These are phyloP conservation scores for Rhynchopsitta pachyrhyncha DNA, from an alignment of 2,113 vertebrate species.

Conservation along the genomic window DNA sequence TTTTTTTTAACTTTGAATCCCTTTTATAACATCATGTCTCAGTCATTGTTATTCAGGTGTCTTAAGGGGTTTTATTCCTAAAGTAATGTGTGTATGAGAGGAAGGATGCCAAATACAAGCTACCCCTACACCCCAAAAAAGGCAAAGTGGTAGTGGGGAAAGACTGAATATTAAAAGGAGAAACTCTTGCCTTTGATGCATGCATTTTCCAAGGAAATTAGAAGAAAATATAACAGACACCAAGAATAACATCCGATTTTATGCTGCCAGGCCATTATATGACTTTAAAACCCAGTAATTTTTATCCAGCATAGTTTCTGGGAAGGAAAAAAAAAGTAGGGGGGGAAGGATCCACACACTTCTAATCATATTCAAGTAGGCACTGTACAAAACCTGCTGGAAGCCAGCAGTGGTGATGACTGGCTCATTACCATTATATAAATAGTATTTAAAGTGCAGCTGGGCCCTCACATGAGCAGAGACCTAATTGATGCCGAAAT, in stretches of 20 bases:
- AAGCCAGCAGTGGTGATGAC: slow-evolving; percentile 50
- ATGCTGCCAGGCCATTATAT: slow-evolving; percentile 61
- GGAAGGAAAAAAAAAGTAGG: slow-evolving; percentile 10
- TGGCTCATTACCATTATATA: slow-evolving; percentile 62
- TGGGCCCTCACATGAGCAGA: slow-evolving; percentile 65
- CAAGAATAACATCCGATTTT: slow-evolving; percentile 73
- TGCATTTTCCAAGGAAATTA: slow-evolving; percentile 69
- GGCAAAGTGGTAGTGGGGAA: background rate
- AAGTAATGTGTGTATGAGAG: slow-evolving; percentile 2
- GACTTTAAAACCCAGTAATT: slow-evolving; percentile 52
- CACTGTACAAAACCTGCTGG: slow-evolving; percentile 41
- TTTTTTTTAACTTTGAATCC: slow-evolving; percentile 18
- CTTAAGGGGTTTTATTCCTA: background rate
- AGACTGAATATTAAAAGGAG: slow-evolving; percentile 27
- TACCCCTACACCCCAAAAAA: background rate
- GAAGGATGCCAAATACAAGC: slow-evolving; percentile 6
- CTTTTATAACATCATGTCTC: slow-evolving; percentile 19
- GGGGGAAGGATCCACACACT: slow-evolving; percentile 18
- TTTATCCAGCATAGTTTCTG: slow-evolving; percentile 61
- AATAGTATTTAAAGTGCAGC: slow-evolving; percentile 64
- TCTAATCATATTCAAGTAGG: slow-evolving; percentile 66
- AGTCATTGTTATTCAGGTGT: background rate
- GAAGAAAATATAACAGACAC: slow-evolving; percentile 31
- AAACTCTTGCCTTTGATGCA: slow-evolving; percentile 12
- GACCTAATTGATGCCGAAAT: slow-evolving; percentile 70